A percentile compares a stretch with the other conserved stretches of the same genome.
These are phyloP conservation scores for Nycteola revayana DNA, from an alignment of 2,888 invertebrate genomes.

Conservation along the genomic window DNA sequence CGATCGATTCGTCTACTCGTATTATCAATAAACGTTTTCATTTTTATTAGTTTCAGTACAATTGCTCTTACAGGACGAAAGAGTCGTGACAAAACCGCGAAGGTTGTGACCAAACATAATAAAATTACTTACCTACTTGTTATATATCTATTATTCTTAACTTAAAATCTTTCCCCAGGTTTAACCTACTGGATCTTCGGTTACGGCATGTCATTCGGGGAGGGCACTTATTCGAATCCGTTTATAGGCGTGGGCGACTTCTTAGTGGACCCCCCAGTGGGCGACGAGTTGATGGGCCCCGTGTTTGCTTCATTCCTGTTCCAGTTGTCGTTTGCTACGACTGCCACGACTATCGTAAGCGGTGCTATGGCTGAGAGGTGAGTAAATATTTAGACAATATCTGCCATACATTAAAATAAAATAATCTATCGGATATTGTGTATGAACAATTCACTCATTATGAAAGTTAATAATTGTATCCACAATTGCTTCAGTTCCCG, in stretches of 20 bases:
- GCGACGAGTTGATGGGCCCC: conserved; percentile 90
- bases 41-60: too few species aligned
- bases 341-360: conserved; percentile 95
- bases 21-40: too few species aligned
- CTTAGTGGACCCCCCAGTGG: conserved; percentile 88
- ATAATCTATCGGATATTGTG: too few species aligned
- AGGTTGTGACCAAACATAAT: too few species aligned
- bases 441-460: too few species aligned
- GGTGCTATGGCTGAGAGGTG: conserved; percentile 97
- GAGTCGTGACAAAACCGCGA: too few species aligned
- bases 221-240: conserved; percentile 86
- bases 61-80: too few species aligned
- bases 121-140: not conserved
- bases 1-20: too few species aligned
- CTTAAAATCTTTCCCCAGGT: conserved; percentile 70
- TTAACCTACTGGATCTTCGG: conserved; percentile 97
- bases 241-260: conserved; percentile 93
- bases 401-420: too few species aligned
- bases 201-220: conserved; percentile 94
- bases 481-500: too few species aligned
- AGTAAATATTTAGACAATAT: too few species aligned
- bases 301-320: conserved; percentile 94
- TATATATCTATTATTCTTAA: not conserved
- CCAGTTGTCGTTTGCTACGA: conserved; percentile 94
- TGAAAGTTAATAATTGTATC: too few species aligned